These are phyloP conservation scores for Drosophila bocki DNA, from an alignment of 1,140 invertebrate species.

Conservation along the genomic window DNA sequence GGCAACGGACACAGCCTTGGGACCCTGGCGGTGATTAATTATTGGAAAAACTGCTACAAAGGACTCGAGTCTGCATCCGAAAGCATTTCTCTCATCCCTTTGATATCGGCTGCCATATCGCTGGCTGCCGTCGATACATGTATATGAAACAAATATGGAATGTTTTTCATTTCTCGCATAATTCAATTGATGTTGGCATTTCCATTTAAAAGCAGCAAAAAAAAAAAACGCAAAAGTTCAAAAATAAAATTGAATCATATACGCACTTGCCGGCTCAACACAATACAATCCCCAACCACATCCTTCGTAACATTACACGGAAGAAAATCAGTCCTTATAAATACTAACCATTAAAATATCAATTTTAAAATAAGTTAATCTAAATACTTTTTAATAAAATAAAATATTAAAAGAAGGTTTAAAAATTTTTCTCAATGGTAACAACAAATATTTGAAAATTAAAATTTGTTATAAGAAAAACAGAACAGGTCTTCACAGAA, in stretches of 20 bases:
- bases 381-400: background rate
- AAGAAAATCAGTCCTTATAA: background rate
- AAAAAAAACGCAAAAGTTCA: conserved; percentile 9
- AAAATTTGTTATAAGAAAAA: background rate
- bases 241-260: conserved; percentile 78
- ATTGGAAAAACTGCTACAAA: conserved; percentile 66
- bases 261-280: conserved; percentile 41
- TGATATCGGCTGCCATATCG: conserved; percentile 18
- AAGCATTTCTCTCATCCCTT: conserved; percentile 13
- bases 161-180: conserved; percentile 61
- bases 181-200: conserved; percentile 78
- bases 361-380: too few relatives aligned
- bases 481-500: fast-evolving
- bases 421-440: background rate
- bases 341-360: background rate
- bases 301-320: conserved; percentile 1
- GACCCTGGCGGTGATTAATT: conserved; percentile 69
- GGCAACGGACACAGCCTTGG: conserved; percentile 50
- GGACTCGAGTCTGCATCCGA: conserved; percentile 34
- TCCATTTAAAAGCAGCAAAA: conserved; percentile 50
- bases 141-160: conserved; percentile 38
- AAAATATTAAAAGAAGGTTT: background rate
- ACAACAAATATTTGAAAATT: background rate
- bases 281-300: background rate
- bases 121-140: conserved; percentile 8